Evolutionary conservation across 1,140 invertebrate genomes (phyloP).

Genomic region (Aphelinus atriplicis): DNA sequence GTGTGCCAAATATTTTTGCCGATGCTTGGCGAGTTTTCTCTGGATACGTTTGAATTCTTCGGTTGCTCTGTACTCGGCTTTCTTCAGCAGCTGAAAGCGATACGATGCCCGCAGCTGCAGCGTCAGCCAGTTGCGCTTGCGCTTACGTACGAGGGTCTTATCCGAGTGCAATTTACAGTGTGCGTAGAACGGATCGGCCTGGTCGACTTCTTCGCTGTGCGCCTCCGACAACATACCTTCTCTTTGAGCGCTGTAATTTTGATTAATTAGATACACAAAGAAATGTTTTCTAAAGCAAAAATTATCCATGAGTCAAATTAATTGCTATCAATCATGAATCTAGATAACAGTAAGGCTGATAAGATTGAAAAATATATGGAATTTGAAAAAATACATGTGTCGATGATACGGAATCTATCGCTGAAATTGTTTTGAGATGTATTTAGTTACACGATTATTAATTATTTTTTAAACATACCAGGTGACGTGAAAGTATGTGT

Average conservation of each 20-base stretch:
- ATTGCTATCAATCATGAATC: too few relatives aligned
- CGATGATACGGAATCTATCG: too few relatives aligned
- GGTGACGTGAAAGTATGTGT: conserved; percentile 97
- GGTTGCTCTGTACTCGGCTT: conserved; percentile 67
- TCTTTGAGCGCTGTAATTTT: conserved; percentile 82
- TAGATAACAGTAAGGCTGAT: too few relatives aligned
- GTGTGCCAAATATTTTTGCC: conserved; percentile 77
- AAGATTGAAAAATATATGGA: too few relatives aligned
- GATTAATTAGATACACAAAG: conserved; percentile 14
- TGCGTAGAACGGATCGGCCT: conserved; percentile 96
- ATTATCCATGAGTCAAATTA: too few relatives aligned
- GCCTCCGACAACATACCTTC: conserved; percentile 93
- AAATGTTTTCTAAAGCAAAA: neutral
- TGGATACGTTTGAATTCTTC: conserved; percentile 80
- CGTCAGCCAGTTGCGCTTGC: conserved; percentile 89
- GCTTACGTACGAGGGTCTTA: conserved; percentile 79
- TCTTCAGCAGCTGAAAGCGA: conserved; percentile 69
- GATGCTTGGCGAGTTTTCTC: conserved; percentile 80
- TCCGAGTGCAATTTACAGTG: conserved; percentile 94
- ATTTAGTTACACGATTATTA: conserved; percentile 13
- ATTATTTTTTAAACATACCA: conserved; percentile 73
- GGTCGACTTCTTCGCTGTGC: conserved; percentile 91
- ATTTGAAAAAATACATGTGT: neutral
- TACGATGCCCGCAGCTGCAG: conserved; percentile 84
- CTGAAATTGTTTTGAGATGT: too few relatives aligned